These are phyloP conservation scores for Leptopilina myrica DNA, from an alignment of 2,888 invertebrate genomes.

Conservation along the genomic window DNA sequence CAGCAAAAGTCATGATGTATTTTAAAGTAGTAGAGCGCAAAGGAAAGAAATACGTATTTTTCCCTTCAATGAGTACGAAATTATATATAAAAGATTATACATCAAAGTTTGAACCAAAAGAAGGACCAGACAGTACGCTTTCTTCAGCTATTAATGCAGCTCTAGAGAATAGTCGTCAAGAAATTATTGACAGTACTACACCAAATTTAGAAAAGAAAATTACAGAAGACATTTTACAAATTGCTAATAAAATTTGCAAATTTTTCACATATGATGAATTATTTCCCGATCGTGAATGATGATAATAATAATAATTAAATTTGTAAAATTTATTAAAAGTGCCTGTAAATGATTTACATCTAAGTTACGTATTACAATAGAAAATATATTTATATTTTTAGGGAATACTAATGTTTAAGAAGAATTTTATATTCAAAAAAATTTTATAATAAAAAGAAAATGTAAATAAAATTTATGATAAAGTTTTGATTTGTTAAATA, in stretches of 20 bases:
- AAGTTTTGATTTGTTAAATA: too few species aligned
- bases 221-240: constrained; percentile 63
- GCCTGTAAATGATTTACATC: too few species aligned
- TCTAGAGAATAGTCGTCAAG: constrained; percentile 65
- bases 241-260: constrained; percentile 69
- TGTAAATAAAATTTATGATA: too few species aligned
- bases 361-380: too few species aligned
- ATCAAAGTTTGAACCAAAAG: constrained; percentile 56
- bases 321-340: too few species aligned
- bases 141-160: constrained; percentile 61
- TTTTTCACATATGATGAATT: constrained; percentile 72
- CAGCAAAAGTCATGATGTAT: constrained; percentile 47
- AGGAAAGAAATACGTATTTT: constrained; percentile 60
- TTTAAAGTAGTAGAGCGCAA: constrained; percentile 55
- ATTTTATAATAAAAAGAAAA: too few species aligned
- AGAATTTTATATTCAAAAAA: too few species aligned
- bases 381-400: too few species aligned
- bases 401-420: too few species aligned
- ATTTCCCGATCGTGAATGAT: constrained; percentile 68
- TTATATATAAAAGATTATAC: constrained; percentile 60
- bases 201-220: constrained; percentile 72
- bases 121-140: constrained; percentile 57
- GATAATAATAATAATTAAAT: background rate
- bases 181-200: constrained; percentile 67
- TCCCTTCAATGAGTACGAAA: constrained; percentile 62